These are phyloP conservation scores for Chrysemys picta DNA, from an alignment of 2,113 vertebrate genomes.

Conservation along the genomic window DNA sequence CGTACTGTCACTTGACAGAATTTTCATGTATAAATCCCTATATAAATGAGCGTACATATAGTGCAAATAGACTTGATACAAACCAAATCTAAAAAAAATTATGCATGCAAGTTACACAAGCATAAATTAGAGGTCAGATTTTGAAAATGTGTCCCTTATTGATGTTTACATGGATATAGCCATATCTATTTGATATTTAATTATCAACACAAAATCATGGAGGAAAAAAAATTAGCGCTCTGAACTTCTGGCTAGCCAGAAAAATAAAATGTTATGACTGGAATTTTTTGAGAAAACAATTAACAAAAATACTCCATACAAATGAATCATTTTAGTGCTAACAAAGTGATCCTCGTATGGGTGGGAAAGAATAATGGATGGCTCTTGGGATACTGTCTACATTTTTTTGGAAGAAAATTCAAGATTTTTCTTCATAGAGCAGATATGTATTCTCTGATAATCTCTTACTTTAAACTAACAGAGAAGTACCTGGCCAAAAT, in stretches of 20 bases:
- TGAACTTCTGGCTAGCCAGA: background rate
- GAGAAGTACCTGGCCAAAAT: background rate
- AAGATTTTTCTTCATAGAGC: conserved; percentile 57
- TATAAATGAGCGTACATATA: background rate
- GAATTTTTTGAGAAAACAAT: background rate
- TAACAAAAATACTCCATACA: background rate
- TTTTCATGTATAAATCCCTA: background rate
- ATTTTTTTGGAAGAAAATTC: conserved; percentile 63
- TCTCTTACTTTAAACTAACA: conserved; percentile 38
- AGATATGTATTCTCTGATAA: conserved; percentile 51
- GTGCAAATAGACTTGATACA: background rate
- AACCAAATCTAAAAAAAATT: background rate
- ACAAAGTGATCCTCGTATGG: background rate
- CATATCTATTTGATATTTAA: background rate
- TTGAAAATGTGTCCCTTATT: background rate
- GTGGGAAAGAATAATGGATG: conserved; percentile 1
- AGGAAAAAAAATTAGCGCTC: background rate
- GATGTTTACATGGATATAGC: background rate
- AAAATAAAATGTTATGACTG: background rate
- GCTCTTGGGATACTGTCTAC: conserved; percentile 40
- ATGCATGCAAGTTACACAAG: background rate
- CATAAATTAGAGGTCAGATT: background rate
- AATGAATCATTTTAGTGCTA: background rate
- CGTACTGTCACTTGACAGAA: background rate
- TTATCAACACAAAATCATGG: background rate